Evolutionary conservation across 2,888 invertebrate genomes (phyloP), one percentile per base, ranked within the genome.

Genomic region (Xylophagus ater): DNA sequence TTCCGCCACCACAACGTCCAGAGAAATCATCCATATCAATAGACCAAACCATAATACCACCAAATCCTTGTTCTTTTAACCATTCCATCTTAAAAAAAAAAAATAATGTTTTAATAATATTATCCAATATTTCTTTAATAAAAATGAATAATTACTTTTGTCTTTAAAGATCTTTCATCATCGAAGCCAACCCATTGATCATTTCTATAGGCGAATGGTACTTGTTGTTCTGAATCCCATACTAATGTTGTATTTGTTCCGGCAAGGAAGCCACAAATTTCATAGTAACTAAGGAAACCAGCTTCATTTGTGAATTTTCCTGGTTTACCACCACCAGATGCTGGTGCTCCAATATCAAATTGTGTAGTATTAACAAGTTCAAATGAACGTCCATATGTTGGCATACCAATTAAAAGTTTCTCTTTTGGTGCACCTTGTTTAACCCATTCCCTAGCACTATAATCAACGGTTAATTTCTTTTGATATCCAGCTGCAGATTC

Each of bases 41-140:
- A 0, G 92, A 92, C 93, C 93, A 94, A 34, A 94, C 82, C 89
- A 94, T 94, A 40, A 93, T 88, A 14, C 94, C 94, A 26, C 90
- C 93, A 48, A 89, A 89, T 18, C 88, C 90, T 73, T 88, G 86
- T 56, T 89, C 87, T 60, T 87, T 89, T 42, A 92, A 69, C 92
- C 92, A 93, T 42, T 82, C 80, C 78, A 87, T 88, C 89, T 90
- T 57, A 3, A 54, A 54, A 15, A 26, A 35, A 30, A 46, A 20
- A 28, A 21, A 39, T 30, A 38, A 8, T 31, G 13, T 37, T 19
- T 32, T 18, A 23, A n/a, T n/a, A 28, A 28, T 5, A 9, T 10
- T 31, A 31, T 14, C 8, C 6, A 31, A 17, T 15, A 17, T 14
- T 8, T 10, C 4, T 20, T 8, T 30, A 30, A 6, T 23, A 23